Conservation (phyloP, 2,113 vertebrate species). For the Prolemur simus region DNA sequence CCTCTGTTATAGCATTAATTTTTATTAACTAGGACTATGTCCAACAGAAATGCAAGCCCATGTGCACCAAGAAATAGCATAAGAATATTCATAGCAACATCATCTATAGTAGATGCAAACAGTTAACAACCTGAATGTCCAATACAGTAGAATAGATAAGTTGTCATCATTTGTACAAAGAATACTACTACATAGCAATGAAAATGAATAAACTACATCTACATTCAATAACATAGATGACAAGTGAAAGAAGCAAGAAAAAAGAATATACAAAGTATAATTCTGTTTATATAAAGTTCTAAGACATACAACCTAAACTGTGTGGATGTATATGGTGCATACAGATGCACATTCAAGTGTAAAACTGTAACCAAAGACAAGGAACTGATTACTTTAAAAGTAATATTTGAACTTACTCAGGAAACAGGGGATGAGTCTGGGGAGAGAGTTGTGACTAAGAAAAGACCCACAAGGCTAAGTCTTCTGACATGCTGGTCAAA, state of each 20-base stretch:
- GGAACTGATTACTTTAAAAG: background rate
- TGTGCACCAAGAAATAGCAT: background rate
- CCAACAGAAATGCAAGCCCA: background rate
- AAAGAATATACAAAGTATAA: background rate
- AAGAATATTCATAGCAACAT: background rate
- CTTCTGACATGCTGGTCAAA: background rate
- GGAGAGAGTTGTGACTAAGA: background rate
- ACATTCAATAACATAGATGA: background rate
- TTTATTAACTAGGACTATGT: background rate
- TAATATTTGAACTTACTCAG: background rate
- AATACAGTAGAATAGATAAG: background rate
- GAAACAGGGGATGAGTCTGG: background rate
- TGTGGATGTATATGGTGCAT: background rate
- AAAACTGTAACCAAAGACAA: background rate
- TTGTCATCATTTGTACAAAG: background rate
- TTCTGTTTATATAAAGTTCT: background rate
- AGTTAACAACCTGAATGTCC: background rate
- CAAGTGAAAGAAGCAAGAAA: slow-evolving; percentile 6
- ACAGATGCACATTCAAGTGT: background rate
- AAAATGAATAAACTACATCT: background rate
- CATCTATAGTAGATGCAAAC: background rate
- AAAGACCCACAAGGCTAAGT: background rate
- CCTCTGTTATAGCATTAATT: background rate
- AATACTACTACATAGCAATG: background rate
- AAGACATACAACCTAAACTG: background rate